phyloP scores from a whole-genome alignment of 2,113 vertebrate genomes.

The Erythrolamprus reginae region DNA sequence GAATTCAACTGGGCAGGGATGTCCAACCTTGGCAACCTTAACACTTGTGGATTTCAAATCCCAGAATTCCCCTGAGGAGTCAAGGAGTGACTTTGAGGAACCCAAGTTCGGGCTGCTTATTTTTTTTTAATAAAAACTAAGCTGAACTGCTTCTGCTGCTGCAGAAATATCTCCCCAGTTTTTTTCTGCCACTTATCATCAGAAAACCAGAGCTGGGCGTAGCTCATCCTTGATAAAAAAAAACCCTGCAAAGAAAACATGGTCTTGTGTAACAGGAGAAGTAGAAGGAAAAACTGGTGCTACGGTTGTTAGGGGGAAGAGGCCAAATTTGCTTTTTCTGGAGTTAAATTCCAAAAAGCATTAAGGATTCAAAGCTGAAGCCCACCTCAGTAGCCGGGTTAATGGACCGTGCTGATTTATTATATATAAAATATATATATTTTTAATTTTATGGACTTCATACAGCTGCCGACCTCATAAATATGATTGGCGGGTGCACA shows the following conservation, averaged over 20 bases:
- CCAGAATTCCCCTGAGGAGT: background rate
- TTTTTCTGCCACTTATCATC: background rate
- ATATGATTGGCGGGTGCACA: background rate
- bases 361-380: background rate
- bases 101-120: background rate
- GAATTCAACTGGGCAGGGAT: background rate
- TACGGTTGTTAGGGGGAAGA: background rate
- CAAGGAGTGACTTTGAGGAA: background rate
- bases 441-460: background rate
- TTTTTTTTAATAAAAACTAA: background rate
- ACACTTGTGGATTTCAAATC: background rate
- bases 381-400: background rate
- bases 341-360: background rate
- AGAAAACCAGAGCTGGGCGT: background rate
- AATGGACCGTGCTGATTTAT: background rate
- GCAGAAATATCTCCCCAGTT: background rate
- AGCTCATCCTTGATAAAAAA: background rate
- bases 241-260: background rate
- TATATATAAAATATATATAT: background rate
- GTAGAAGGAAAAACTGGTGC: background rate
- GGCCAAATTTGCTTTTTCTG: background rate
- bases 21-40: background rate
- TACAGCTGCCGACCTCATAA: background rate
- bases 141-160: background rate
- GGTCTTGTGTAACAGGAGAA: background rate